Conservation (phyloP, 1,140 invertebrate genomes). For the Babylonia areolata region DNA sequence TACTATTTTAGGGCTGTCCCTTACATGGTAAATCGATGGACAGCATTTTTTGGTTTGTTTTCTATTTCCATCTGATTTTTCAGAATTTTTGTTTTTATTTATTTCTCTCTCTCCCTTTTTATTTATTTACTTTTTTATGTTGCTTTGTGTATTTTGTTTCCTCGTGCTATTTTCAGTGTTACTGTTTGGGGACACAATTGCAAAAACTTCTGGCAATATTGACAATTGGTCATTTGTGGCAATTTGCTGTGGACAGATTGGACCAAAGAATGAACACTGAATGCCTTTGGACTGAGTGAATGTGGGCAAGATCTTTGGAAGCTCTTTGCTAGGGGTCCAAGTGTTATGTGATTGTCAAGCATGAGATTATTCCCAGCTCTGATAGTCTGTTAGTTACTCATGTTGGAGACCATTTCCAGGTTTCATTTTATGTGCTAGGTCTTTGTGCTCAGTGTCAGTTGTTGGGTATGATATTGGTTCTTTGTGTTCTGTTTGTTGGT, state of each 20-base stretch:
- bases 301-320: slow-evolving; percentile 96
- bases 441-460: too few species aligned
- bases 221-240: background rate
- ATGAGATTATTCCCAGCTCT: background rate
- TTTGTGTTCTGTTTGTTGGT: too few species aligned
- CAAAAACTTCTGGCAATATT: slow-evolving; percentile 8
- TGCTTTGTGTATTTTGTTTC: background rate
- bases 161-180: background rate
- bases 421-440: too few species aligned
- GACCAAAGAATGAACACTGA: background rate
- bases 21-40: background rate
- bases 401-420: too few species aligned
- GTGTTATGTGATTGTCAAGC: background rate
- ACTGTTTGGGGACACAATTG: background rate
- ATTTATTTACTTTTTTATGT: background rate
- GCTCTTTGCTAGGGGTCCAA: slow-evolving; percentile 93
- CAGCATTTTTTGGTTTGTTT: background rate
- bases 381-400: too few species aligned
- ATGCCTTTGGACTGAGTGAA: slow-evolving; percentile 96
- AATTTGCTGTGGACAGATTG: background rate
- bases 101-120: background rate
- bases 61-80: background rate
- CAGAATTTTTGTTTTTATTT: background rate
- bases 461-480: too few species aligned
- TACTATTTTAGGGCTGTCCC: background rate